Conservation (phyloP, 1,140 invertebrate genomes). For the Spodoptera litura region DNA sequence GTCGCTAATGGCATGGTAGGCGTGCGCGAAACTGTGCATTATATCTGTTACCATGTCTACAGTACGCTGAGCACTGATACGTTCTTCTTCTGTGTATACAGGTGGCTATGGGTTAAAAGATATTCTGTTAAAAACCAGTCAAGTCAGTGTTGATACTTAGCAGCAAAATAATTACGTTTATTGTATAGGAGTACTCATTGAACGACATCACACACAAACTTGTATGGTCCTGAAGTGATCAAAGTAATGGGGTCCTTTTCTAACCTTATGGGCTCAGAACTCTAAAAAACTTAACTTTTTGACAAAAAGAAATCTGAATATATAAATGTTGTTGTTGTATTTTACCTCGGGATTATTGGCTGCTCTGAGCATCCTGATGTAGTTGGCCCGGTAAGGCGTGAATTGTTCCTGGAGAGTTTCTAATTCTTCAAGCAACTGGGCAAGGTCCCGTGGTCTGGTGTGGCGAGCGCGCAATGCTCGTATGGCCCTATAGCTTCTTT, state of each 20-base stretch:
- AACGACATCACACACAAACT: too few species aligned
- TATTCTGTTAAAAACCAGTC: background rate
- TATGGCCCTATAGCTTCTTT: constrained; percentile 50
- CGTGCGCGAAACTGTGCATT: constrained; percentile 94
- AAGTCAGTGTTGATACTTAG: too few species aligned
- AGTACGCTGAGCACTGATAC: constrained; percentile 87
- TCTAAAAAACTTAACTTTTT: too few species aligned
- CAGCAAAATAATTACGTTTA: too few species aligned
- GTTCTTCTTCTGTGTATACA: constrained; percentile 57
- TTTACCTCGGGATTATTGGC: constrained; percentile 84
- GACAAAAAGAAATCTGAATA: too few species aligned
- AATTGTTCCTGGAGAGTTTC: constrained; percentile 57
- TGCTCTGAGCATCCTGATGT: constrained; percentile 61
- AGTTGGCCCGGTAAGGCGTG: constrained; percentile 48
- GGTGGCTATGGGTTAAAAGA: constrained; percentile 27
- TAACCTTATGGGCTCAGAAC: too few species aligned
- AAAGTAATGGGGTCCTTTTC: too few species aligned
- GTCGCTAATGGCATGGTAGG: constrained; percentile 95
- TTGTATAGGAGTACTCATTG: too few species aligned
- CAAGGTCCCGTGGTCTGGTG: constrained; percentile 56
- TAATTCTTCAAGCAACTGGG: constrained; percentile 57
- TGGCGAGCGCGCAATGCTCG: constrained; percentile 51
- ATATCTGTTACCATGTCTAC: constrained; percentile 91
- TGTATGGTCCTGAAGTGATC: too few species aligned
- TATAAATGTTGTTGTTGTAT: too few species aligned